These are phyloP conservation scores for Physocephala rufipes DNA, from an alignment of 2,888 invertebrate species.

Conservation along the genomic window DNA sequence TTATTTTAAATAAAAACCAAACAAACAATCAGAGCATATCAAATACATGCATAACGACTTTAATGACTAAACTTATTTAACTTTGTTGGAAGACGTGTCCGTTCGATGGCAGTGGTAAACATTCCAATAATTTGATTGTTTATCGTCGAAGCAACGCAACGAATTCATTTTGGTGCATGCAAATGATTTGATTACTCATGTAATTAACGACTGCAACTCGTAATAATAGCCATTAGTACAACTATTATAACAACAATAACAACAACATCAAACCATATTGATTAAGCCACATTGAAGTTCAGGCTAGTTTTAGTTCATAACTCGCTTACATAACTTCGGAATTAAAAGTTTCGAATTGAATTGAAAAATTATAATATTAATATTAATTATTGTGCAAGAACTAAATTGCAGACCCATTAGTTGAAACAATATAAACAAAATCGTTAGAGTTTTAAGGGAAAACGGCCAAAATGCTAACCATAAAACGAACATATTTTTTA, in stretches of 20 bases:
- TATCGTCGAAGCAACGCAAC: not conserved
- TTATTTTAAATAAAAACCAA: not conserved
- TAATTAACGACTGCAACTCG: not conserved
- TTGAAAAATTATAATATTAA: not conserved
- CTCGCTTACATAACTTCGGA: not conserved
- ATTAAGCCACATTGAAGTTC: not conserved
- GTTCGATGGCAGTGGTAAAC: not conserved
- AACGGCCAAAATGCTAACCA: no score
- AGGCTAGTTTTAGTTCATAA: not conserved
- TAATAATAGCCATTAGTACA: not conserved
- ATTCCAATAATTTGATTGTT: not conserved
- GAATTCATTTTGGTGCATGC: not conserved
- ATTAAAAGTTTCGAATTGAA: no score
- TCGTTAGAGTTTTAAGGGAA: no score
- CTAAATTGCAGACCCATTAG: no score
- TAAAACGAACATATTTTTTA: no score
- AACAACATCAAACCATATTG: not conserved
- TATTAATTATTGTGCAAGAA: no score
- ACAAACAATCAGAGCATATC: conserved; percentile 19
- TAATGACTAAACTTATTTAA: conserved; percentile 14
- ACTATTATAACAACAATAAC: not conserved
- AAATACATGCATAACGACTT: conserved; percentile 18
- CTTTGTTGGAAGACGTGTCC: conserved; percentile 16
- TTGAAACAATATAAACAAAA: no score
- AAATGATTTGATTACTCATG: not conserved